Evolutionary conservation across 2,797 vertebrate species (phyloP), one percentile per base, ranked within the genome.

Genomic region (Neomorphus geoffroyi): DNA sequence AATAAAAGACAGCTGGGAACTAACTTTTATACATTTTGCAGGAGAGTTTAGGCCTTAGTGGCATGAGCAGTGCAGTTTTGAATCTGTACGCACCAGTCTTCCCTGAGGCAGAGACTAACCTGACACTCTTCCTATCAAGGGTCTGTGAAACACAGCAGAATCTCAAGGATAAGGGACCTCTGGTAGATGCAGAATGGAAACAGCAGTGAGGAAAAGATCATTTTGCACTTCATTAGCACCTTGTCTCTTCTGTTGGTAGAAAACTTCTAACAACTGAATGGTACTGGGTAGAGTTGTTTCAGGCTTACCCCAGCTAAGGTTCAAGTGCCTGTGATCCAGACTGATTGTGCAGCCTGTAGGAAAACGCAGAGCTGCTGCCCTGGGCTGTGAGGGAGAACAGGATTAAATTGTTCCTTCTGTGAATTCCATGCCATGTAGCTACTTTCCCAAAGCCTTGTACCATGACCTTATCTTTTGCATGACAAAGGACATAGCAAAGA

Each of bases 51-150:
- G 57, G 45, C 32, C 11, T 50, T 65, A 46, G 41, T 33, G 27
- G 14, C 16, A 32, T 2, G 27, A 53, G 10, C 0, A 1, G 26
- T 35, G 11, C 4, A 1, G 28, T 69, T 65, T n/a, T 43, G 46
- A 74, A 41, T 75, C 28, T 37, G 22, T 57, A 53, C 23, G 46
- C 17, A 16, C 4, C n/a, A 56, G 9, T 30, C 13, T 54, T 73
- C 51, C n/a, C 35, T 32, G 35, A 48, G 33, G 45, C 50, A 86
- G 46, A 32, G 22, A 18, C 28, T 35, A 33, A 57, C 28, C 26
- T 32, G n/a, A 24, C 28, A 10, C 12, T 13, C 24, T 65, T 66
- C 28, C 43, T 21, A 61, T 18, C n/a, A 60, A 28, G 26, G 19
- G 35, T 26, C 45, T 56, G 62, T 57, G 62, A 53, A 71, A 30